These are phyloP conservation scores for Acromyrmex heyeri DNA, from an alignment of 1,140 invertebrate genomes.

Conservation along the genomic window DNA sequence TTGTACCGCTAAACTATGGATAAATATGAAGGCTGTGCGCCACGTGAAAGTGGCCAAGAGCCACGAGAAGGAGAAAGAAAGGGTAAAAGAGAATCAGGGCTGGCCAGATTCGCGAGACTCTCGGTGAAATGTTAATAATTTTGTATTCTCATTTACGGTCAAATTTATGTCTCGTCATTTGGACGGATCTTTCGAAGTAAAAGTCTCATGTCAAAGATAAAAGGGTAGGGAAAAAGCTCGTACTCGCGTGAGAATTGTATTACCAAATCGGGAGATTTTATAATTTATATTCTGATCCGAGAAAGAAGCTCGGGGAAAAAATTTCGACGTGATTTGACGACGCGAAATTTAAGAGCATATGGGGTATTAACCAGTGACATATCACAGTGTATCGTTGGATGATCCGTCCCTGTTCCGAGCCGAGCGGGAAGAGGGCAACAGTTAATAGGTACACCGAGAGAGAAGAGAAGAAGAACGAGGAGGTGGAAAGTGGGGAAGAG, in stretches of 20 bases:
- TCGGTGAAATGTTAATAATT: background rate
- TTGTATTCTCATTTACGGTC: background rate
- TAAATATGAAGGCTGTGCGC: conserved; percentile 74
- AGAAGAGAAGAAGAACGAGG: conserved; percentile 11
- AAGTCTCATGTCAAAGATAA: background rate
- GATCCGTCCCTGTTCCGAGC: conserved; percentile 49
- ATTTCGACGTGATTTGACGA: conserved; percentile 22
- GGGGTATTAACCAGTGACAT: conserved; percentile 45
- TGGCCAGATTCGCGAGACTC: conserved; percentile 41
- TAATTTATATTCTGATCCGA: background rate
- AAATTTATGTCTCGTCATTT: background rate
- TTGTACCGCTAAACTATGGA: conserved; percentile 75
- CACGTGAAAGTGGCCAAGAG: conserved; percentile 70
- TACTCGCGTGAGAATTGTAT: background rate
- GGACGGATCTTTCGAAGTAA: background rate
- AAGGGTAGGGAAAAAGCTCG: background rate
- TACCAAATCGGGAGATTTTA: conserved; percentile 19
- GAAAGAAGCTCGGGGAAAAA: background rate
- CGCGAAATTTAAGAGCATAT: conserved; percentile 34
- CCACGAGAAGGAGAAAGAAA: conserved; percentile 14
- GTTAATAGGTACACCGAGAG: conserved; percentile 70
- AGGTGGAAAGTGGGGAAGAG: conserved; percentile 18
- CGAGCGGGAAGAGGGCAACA: conserved; percentile 64
- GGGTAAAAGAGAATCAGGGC: conserved; percentile 16
- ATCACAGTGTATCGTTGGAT: conserved; percentile 52